Percentiles rank a stretch among this genome's conserved stretches.
Evolutionary conservation across 2,113 vertebrate genomes (phyloP).

Genomic region (Carettochelys insculpta): DNA sequence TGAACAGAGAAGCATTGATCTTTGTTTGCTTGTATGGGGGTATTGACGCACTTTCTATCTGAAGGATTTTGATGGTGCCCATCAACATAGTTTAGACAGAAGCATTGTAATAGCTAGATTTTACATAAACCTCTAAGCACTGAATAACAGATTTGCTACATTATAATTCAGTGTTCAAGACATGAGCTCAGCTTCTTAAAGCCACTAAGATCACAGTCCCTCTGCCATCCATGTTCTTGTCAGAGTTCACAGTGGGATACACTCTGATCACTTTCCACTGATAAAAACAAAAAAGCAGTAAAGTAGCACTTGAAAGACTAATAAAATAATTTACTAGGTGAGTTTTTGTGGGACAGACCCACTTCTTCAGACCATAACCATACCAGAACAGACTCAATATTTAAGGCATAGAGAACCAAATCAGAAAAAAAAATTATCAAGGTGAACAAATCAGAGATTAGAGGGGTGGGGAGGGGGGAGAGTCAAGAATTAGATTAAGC

Average conservation of each 20-base stretch:
- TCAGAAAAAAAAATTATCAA: no score
- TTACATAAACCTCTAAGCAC: fast-evolving
- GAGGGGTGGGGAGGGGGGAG: no score
- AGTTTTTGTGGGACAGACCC: no score
- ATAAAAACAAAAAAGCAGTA: no score
- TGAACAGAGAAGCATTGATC: background rate
- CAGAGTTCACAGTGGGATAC: conserved; percentile 20
- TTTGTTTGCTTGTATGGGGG: background rate
- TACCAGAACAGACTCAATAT: no score
- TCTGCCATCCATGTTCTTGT: conserved; percentile 45
- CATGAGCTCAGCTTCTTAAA: conserved; percentile 40
- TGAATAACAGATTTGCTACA: background rate
- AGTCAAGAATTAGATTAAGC: no score
- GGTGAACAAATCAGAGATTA: no score
- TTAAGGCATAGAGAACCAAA: no score
- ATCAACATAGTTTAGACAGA: background rate
- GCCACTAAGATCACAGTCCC: conserved; percentile 48
- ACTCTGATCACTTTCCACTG: background rate
- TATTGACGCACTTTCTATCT: background rate
- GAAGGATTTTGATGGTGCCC: background rate
- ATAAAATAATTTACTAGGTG: no score
- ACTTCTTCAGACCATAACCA: no score
- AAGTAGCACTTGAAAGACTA: no score
- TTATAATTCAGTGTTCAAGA: conserved; percentile 24
- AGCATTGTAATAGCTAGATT: background rate